phyloP scores from a whole-genome alignment of 2,888 invertebrate genomes.

The Melipona beecheii region DNA sequence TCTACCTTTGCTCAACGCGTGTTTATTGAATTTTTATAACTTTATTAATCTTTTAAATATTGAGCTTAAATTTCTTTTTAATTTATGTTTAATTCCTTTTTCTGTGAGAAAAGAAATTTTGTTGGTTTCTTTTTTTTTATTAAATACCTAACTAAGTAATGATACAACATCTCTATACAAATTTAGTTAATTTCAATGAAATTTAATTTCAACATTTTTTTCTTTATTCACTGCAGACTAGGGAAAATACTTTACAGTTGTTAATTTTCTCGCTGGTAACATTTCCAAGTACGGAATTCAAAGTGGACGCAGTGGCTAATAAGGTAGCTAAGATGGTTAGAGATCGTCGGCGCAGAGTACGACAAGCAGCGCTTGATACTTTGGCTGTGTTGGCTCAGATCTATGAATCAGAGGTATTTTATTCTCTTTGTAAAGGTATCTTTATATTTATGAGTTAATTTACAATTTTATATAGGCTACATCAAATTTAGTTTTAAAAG shows the following conservation, averaged over 20 bases:
- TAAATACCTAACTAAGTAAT: not conserved
- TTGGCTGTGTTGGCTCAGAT: slow-evolving; percentile 92
- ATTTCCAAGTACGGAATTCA: slow-evolving; percentile 90
- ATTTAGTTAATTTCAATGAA: not conserved
- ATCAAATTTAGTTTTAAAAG: not conserved
- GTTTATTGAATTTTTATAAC: no score
- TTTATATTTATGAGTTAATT: not conserved
- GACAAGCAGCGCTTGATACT: slow-evolving; percentile 92
- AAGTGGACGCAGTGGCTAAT: slow-evolving; percentile 77
- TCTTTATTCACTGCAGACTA: slow-evolving; percentile 83
- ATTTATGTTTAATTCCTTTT: no score
- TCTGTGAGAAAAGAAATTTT: no score
- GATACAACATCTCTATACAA: not conserved
- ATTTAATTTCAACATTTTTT: not conserved
- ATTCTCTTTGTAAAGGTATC: not conserved
- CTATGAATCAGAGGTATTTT: slow-evolving; percentile 78
- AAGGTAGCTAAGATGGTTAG: slow-evolving; percentile 79
- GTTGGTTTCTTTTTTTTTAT: not conserved
- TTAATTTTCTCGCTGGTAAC: slow-evolving; percentile 91
- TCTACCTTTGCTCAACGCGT: no score
- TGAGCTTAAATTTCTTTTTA: no score
- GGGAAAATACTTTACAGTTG: slow-evolving; percentile 91
- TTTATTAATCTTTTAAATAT: no score
- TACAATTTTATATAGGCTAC: no score
- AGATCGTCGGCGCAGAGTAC: slow-evolving; percentile 90